Evolutionary conservation across 2,888 invertebrate genomes (phyloP).

Genomic region (Lypha dubia): DNA sequence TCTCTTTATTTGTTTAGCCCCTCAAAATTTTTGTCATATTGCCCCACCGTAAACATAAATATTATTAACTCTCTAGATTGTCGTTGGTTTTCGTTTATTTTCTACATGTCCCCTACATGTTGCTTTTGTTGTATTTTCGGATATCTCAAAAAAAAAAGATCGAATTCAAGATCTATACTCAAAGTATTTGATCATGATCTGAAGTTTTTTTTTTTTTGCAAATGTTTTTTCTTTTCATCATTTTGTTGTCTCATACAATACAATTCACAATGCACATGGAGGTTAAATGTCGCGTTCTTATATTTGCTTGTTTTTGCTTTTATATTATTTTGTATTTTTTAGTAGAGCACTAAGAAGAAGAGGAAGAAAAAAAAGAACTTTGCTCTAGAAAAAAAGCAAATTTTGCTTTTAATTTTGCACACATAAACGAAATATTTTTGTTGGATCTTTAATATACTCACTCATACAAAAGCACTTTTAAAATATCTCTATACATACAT

Average conservation of each 20-base stretch:
- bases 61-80: conserved; percentile 20
- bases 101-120: conserved; percentile 11
- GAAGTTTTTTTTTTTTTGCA: conserved; percentile 22
- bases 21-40: neutral
- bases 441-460: neutral
- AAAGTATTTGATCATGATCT: conserved; percentile 67
- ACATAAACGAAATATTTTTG: conserved; percentile 39
- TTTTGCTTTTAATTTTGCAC: conserved; percentile 58
- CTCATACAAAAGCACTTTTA: too few species aligned
- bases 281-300: conserved; percentile 68
- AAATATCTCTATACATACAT: too few species aligned
- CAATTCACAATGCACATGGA: conserved; percentile 66
- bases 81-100: conserved; percentile 18
- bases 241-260: conserved; percentile 53
- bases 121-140: conserved; percentile 23
- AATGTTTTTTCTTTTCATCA: conserved; percentile 20
- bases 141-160: conserved; percentile 47
- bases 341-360: conserved; percentile 42
- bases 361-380: conserved; percentile 38
- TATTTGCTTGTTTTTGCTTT: conserved; percentile 16
- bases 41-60: conserved; percentile 31
- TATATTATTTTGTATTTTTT: conserved; percentile 27
- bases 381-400: conserved; percentile 52
- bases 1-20: too few species aligned
- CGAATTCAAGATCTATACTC: conserved; percentile 59